Base-by-base conservation (phyloP, 2,113 vertebrate species). In the Aythya baeri region DNA sequence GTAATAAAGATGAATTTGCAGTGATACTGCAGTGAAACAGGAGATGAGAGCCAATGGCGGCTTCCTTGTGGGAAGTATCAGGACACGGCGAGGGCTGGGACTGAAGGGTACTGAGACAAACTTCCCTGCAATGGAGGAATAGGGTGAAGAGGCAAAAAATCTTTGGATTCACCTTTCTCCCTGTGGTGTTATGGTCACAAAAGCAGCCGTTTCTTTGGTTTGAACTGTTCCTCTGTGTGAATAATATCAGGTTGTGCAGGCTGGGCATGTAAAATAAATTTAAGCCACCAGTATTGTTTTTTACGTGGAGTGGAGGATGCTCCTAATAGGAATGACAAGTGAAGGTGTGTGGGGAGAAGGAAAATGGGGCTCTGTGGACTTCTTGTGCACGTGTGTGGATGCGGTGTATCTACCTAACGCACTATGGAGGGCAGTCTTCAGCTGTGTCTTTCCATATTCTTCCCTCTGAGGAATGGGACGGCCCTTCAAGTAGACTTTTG, bases 401-500 rank as follows among this genome's bases (percentile, higher is more conserved):
- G 31, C 29, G 22, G 17, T 0, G 0, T 81, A 38, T 57, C 79
- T 89, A 18, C 38, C 43, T 54, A 44, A 58, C 27, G 43, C n/a
- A 54, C 29, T 62, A 62, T 54, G 21, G 57, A 90, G 49, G 62
- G 58, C 43, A 88, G 5, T 78, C 66, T 73, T 73, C 54, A 72
- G 57, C 74, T 66, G 22, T 32, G 14, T 27, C 63, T 90, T 83
- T 89, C 2, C 6, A 27, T 83, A 55, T 61, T 74, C 62, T 85
- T 89, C 25, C 34, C 61, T 86, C 93, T 81, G 81, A 94, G 80
- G 88, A 81, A 36, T 23, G 49, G 83, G 54, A 54, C 11, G 4
- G 58, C 0, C 0, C 74, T 91, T 93, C 88, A 88, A 86, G 86
- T 58, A 94, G 88, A 72, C 61, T 94, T 94, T 83, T 93, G 86